phyloP scores from a whole-genome alignment of 2,797 vertebrate genomes.

The Pelochelys cantorii region DNA sequence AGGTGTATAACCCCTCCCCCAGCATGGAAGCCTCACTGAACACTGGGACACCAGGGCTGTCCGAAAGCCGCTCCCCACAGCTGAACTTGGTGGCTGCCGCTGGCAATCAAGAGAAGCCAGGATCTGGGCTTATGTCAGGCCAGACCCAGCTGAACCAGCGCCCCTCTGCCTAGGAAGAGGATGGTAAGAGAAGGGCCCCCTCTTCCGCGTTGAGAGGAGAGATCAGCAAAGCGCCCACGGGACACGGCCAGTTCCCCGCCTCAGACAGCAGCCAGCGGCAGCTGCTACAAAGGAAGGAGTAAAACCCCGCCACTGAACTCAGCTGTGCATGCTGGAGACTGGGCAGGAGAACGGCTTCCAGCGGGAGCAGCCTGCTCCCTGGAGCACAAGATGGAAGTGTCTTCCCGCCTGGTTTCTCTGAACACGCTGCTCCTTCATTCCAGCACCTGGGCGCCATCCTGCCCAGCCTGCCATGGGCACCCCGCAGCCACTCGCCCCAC shows the following conservation, averaged over 20 bases:
- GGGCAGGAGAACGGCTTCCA: not conserved
- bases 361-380: not conserved
- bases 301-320: rapidly evolving
- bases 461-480: not conserved
- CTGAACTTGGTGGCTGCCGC: not conserved
- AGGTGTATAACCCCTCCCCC: not conserved
- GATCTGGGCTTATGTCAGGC: rapidly evolving
- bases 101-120: not conserved
- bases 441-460: not conserved
- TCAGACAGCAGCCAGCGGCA: not conserved
- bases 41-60: not conserved
- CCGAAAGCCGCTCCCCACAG: not conserved
- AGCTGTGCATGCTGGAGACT: not conserved
- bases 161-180: not conserved
- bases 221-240: not conserved
- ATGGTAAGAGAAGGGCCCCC: not conserved
- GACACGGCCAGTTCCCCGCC: not conserved
- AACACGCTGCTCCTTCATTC: not conserved
- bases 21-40: not conserved
- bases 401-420: rapidly evolving
- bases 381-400: rapidly evolving
- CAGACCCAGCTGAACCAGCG: not conserved
- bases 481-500: not conserved
- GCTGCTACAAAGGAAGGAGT: not conserved
- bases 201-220: rapidly evolving